Percentiles rank a stretch among this genome's conserved stretches.
Evolutionary conservation across 2,797 vertebrate genomes (phyloP).

Genomic region (Meda fulgida): DNA sequence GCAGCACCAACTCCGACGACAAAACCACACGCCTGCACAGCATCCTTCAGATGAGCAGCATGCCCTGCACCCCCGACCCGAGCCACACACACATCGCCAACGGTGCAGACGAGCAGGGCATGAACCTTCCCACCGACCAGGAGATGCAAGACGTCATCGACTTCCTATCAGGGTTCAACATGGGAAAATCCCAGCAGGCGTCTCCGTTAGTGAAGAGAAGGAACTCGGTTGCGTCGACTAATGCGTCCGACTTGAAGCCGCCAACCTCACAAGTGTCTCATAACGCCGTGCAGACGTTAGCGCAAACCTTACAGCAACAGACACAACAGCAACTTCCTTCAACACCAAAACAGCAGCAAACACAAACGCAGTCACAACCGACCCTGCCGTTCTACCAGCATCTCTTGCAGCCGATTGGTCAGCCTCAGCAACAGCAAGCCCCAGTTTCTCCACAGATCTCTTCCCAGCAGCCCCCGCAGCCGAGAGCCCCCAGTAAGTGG

Average conservation of each 20-base stretch:
- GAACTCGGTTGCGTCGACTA: conserved; percentile 88
- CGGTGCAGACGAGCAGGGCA: conserved; percentile 92
- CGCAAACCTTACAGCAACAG: conserved; percentile 76
- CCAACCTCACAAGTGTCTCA: conserved; percentile 81
- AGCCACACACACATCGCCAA: conserved; percentile 83
- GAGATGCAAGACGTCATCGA: conserved; percentile 99
- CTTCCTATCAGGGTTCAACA: conserved; percentile 98
- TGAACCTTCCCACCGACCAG: conserved; percentile 98
- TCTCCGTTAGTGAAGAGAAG: conserved; percentile 93
- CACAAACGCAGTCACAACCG: conserved; percentile 76
- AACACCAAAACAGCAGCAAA: conserved; percentile 66
- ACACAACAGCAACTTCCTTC: conserved; percentile 54
- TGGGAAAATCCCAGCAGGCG: conserved; percentile 97
- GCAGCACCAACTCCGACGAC: conserved; percentile 79
- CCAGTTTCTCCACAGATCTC: conserved; percentile 74
- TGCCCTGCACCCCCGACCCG: conserved; percentile 80
- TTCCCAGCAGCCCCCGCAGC: conserved; percentile 79
- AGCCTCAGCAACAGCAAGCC: conserved; percentile 74
- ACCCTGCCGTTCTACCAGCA: conserved; percentile 93
- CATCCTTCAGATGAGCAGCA: conserved; percentile 85
- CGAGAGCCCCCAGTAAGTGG: conserved; percentile 89
- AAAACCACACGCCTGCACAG: conserved; percentile 83
- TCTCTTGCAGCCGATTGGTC: conserved; percentile 90
- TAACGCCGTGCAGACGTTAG: conserved; percentile 76
- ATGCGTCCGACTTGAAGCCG: conserved; percentile 87